Evolutionary conservation across 37 sponge, comb jelly and placozoan genomes (phyloP).

Genomic region (Aphrocallistes beatrix): DNA sequence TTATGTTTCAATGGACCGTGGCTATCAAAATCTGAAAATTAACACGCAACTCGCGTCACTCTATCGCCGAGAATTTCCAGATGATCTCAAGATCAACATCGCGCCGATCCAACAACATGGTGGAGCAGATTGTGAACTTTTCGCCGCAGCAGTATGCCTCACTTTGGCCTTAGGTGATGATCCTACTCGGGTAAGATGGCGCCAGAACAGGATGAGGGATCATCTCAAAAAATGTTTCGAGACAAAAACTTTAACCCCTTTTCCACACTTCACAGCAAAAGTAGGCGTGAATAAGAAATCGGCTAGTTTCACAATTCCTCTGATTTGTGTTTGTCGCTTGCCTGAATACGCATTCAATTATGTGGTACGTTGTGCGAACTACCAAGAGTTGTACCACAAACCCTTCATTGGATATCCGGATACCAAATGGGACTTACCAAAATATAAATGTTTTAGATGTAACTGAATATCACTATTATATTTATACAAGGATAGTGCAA

Average conservation of each 20-base stretch:
- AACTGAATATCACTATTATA: no score
- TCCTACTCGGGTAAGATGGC: neutral
- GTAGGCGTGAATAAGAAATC: neutral
- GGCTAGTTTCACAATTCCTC: neutral
- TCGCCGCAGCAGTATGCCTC: neutral
- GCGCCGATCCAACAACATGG: neutral
- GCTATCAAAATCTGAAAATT: neutral
- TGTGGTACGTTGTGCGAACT: neutral
- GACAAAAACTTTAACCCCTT: neutral
- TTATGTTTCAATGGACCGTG: conserved; percentile 1
- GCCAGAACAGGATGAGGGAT: neutral
- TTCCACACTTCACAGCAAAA: neutral
- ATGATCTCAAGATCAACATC: neutral
- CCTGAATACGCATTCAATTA: neutral
- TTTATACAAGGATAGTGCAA: no score
- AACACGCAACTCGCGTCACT: neutral
- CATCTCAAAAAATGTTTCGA: neutral
- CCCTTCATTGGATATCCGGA: neutral
- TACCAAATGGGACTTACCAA: neutral
- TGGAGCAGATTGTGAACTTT: neutral
- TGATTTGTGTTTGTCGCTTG: conserved; percentile 2
- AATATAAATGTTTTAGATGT: neutral
- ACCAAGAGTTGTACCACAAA: neutral
- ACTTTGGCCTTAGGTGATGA: neutral
- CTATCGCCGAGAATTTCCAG: neutral